Base-by-base conservation (phyloP, 1,140 invertebrate species). In the Telenomus remus region DNA sequence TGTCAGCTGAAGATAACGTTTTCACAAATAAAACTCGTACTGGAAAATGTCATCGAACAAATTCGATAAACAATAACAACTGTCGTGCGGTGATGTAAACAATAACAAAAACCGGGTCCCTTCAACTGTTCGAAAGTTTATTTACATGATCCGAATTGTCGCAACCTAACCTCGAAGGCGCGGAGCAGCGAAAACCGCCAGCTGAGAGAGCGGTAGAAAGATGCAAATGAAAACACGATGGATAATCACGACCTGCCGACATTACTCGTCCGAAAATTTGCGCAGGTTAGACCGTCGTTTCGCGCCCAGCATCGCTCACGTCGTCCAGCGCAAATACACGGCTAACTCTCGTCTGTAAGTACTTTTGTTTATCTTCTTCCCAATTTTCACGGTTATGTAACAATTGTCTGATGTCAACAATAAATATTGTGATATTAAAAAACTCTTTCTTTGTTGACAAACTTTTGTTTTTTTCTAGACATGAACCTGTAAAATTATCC, bases 401-500 rank as follows among this genome's bases (percentile, higher is more conserved):
- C 12, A 39, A 49, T 48, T 59, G 15, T 4, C 12, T 48, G 33
- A 37, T 60, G 19, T 27, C 19, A 27, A 27, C 19, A 27, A 27
- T 3, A 27, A 27, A 27, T n/a, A n/a, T n/a, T n/a, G n/a, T n/a
- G n/a, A n/a, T n/a, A n/a, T n/a, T n/a, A n/a, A 27, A 3, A 27
- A 27, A 27, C 49, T 56, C 33, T 19, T 48, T 60, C 5, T 55
- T 54, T 47, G n/a, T n/a, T n/a, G n/a, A n/a, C n/a, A n/a, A n/a
- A n/a, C n/a, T n/a, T n/a, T n/a, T n/a, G n/a, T n/a, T n/a, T n/a
- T n/a, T n/a, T 48, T 54, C 8, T 15, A 80, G 76, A 34, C 16
- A 50, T 6, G 51, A 68, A 35, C 87, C 90, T 8, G 85, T 92
- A 1, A 89, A 91, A 78, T 84, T 93, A 57, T 87, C 91, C 0